Percentiles rank a stretch among this genome's conserved stretches.
phyloP scores from a whole-genome alignment of 2,797 vertebrate species.

The Artibeus lituratus region DNA sequence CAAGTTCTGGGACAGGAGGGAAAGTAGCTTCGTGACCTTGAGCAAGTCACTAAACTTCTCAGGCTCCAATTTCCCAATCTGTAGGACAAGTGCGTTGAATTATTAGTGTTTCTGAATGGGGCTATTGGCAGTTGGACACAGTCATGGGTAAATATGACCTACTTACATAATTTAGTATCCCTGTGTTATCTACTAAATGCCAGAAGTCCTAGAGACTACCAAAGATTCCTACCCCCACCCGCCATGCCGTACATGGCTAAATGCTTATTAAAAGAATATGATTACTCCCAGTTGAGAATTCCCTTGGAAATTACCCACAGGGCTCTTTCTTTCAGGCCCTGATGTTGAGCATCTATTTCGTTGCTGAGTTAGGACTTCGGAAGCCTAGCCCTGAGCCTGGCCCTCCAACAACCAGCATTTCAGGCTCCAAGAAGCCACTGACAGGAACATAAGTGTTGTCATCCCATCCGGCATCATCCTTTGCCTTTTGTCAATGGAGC shows the following conservation, averaged over 20 bases:
- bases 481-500: background rate
- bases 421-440: background rate
- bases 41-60: background rate
- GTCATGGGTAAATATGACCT: background rate
- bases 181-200: background rate
- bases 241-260: background rate
- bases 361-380: background rate
- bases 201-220: background rate
- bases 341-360: background rate
- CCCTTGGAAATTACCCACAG: background rate
- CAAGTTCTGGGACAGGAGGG: background rate
- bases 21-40: background rate
- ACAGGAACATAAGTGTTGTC: background rate
- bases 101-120: background rate
- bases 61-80: background rate
- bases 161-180: background rate
- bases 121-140: background rate
- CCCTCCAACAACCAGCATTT: background rate
- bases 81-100: background rate
- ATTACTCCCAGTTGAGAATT: background rate
- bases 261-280: background rate
- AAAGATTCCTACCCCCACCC: background rate
- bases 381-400: background rate
- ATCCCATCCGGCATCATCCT: background rate
- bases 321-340: background rate